phyloP scores from a whole-genome alignment of 2,113 vertebrate species.

The Pelecanoides urinatrix region DNA sequence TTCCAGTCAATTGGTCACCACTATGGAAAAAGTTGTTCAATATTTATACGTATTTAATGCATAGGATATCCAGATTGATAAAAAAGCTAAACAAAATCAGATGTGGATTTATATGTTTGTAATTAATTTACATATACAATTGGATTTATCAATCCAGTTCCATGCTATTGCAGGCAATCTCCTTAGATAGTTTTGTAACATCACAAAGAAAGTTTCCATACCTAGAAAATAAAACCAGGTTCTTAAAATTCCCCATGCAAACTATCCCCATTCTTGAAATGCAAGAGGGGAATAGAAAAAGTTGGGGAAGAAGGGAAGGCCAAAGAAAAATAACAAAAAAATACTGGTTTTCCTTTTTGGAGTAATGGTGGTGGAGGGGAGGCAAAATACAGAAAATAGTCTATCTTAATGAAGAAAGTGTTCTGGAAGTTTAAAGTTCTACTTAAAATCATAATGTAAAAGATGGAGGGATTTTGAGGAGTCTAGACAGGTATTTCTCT shows the following conservation, averaged over 20 bases:
- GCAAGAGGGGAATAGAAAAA: background rate
- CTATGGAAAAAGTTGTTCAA: background rate
- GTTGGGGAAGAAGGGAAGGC: background rate
- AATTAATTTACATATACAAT: background rate
- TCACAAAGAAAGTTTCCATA: background rate
- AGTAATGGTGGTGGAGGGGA: no score
- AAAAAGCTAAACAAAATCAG: background rate
- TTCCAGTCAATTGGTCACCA: background rate
- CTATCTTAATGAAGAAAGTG: background rate
- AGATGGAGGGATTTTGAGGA: background rate
- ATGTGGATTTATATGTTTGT: background rate
- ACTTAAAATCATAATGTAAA: background rate
- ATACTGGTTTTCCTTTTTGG: background rate
- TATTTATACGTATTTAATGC: background rate
- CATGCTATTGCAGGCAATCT: background rate
- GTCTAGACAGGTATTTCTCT: background rate
- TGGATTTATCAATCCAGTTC: background rate
- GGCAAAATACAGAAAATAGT: background rate
- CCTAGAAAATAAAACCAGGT: background rate
- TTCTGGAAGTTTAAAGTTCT: background rate
- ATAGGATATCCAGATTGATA: background rate
- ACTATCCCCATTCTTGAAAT: background rate
- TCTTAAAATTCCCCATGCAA: background rate
- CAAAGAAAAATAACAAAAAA: background rate
- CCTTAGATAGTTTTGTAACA: background rate